These are phyloP conservation scores for Bombycilla garrulus DNA, from an alignment of 2,113 vertebrate species.

Conservation along the genomic window DNA sequence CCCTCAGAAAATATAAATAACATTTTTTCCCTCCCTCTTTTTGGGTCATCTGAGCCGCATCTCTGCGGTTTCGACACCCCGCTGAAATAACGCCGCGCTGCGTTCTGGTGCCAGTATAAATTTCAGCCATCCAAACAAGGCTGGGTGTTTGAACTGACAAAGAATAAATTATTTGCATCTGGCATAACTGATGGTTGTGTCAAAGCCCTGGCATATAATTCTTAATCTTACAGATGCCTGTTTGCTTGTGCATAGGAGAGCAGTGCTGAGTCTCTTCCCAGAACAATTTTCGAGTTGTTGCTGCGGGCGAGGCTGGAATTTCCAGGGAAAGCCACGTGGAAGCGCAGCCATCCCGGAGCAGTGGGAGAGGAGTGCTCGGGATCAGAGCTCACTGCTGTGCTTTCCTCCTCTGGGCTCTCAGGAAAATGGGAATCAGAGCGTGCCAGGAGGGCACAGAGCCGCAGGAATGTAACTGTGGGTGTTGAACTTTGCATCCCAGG, in stretches of 20 bases:
- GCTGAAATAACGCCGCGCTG: slow-evolving; percentile 62
- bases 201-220: slow-evolving; percentile 77
- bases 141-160: slow-evolving; percentile 77
- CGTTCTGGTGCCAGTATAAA: slow-evolving; percentile 75
- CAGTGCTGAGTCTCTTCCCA: slow-evolving; percentile 62
- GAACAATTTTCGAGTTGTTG: slow-evolving; percentile 40
- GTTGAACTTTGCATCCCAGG: background rate
- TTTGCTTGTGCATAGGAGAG: slow-evolving; percentile 66
- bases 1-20: slow-evolving; percentile 40
- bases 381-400: background rate
- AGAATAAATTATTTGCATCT: slow-evolving; percentile 83
- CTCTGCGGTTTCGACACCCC: slow-evolving; percentile 57
- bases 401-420: background rate
- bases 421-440: background rate
- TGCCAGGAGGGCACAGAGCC: rapidly evolving
- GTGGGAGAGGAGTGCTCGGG: background rate
- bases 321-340: background rate
- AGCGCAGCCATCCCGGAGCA: background rate
- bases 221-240: slow-evolving; percentile 70
- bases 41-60: slow-evolving; percentile 36
- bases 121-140: slow-evolving; percentile 75
- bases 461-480: background rate
- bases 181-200: slow-evolving; percentile 79
- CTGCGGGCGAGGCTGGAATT: background rate
- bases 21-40: slow-evolving; percentile 34